A percentile compares a stretch with the other conserved stretches of the same genome.
These are phyloP conservation scores for Leptinotarsa juncta DNA, from an alignment of 2,888 invertebrate genomes.

Conservation along the genomic window DNA sequence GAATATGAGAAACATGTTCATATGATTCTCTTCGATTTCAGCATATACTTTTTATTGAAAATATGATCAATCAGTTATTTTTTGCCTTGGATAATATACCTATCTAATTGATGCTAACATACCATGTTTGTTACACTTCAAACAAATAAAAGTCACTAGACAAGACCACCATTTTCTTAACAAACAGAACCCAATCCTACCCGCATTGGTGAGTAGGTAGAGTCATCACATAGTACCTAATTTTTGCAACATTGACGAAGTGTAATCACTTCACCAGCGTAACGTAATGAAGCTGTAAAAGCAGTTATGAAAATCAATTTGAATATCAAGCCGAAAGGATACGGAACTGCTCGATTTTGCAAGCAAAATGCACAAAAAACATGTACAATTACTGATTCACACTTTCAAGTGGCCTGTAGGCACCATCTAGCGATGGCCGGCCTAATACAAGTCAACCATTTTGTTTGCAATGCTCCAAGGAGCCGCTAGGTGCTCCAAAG, in stretches of 20 bases:
- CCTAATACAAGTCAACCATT: constrained; percentile 68
- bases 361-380: constrained; percentile 26
- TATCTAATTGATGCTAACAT: too few species aligned
- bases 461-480: constrained; percentile 69
- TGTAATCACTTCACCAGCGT: background rate
- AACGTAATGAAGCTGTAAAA: constrained; percentile 2
- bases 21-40: too few species aligned
- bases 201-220: background rate
- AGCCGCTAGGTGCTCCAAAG: constrained; percentile 62
- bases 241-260: background rate
- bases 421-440: constrained; percentile 67
- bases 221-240: background rate
- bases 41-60: too few species aligned
- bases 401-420: constrained; percentile 35
- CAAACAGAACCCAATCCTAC: background rate
- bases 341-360: constrained; percentile 21
- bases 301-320: constrained; percentile 18
- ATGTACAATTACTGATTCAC: constrained; percentile 35
- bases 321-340: constrained; percentile 2
- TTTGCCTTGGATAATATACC: too few species aligned
- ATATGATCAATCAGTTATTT: too few species aligned
- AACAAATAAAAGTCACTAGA: too few species aligned
- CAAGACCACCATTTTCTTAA: background rate
- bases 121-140: too few species aligned
- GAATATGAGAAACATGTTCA: too few species aligned